phyloP scores from a whole-genome alignment of 2,888 invertebrate species.

The Carabus problematicus region DNA sequence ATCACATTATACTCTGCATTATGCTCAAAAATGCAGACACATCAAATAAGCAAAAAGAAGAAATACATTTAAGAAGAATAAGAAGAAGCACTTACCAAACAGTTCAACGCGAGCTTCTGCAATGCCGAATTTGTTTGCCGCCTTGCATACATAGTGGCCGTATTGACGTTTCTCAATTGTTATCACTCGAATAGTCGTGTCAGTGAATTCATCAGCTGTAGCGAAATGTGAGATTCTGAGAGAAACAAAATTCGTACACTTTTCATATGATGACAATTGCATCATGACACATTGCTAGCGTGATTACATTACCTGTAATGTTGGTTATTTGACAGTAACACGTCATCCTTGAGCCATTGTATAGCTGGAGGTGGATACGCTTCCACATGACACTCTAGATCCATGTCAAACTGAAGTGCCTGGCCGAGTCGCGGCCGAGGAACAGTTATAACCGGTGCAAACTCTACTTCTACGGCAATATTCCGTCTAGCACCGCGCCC shows the following conservation, averaged over 20 bases:
- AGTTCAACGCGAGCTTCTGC: conserved; percentile 82
- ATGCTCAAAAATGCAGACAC: conserved; percentile 32
- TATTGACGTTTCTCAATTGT: conserved; percentile 92
- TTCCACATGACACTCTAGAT: conserved; percentile 92
- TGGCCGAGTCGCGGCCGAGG: conserved; percentile 84
- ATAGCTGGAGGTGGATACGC: conserved; percentile 95
- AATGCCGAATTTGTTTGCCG: conserved; percentile 85
- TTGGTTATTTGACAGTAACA: conserved; percentile 85
- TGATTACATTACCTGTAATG: conserved; percentile 81
- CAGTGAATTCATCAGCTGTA: conserved; percentile 90
- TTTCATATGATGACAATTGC: no score
- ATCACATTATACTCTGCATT: not conserved
- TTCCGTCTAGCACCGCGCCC: conserved; percentile 85
- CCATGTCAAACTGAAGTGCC: conserved; percentile 93
- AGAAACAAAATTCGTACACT: no score
- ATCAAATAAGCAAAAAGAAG: not conserved
- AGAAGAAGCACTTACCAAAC: conserved; percentile 69
- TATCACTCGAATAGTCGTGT: conserved; percentile 86
- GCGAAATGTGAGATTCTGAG: conserved; percentile 87
- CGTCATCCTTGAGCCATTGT: conserved; percentile 86
- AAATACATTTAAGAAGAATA: conserved; percentile 18
- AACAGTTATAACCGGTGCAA: conserved; percentile 85
- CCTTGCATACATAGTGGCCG: conserved; percentile 85
- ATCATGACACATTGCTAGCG: no score
- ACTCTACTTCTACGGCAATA: conserved; percentile 89